phyloP scores from a whole-genome alignment of 2,797 vertebrate genomes.

The Poeciliopsis infans region DNA sequence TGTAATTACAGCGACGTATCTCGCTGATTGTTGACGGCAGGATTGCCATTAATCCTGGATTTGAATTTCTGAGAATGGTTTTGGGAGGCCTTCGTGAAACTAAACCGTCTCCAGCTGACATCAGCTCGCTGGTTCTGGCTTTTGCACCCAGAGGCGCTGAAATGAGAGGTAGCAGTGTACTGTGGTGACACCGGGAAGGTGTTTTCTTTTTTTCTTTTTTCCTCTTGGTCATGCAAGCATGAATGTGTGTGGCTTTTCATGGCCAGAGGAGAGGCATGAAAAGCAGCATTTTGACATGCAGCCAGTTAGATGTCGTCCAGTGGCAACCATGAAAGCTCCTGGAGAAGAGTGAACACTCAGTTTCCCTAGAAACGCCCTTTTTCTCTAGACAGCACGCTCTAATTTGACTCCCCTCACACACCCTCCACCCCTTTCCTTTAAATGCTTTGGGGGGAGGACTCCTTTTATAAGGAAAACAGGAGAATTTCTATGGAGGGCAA shows the following conservation, averaged over 20 bases:
- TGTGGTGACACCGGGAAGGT: conserved; percentile 26
- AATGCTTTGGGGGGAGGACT: conserved; percentile 49
- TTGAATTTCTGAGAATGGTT: conserved; percentile 29
- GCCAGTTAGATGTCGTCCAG: conserved; percentile 72
- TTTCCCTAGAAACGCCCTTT: conserved; percentile 74
- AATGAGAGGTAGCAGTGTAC: conserved; percentile 44
- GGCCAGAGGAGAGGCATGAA: conserved; percentile 43
- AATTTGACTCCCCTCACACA: conserved; percentile 35
- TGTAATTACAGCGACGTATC: conserved; percentile 8
- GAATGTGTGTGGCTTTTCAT: conserved; percentile 29
- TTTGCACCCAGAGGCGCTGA: conserved; percentile 53
- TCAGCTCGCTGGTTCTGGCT: conserved; percentile 35
- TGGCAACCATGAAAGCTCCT: conserved; percentile 68
- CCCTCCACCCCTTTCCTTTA: conserved; percentile 31
- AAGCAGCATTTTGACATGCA: conserved; percentile 63
- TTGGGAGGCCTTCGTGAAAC: conserved; percentile 30
- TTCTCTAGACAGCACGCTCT: conserved; percentile 63
- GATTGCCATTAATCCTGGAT: conserved; percentile 45
- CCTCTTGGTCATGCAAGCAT: neutral
- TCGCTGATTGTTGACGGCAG: neutral
- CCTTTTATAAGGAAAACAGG: conserved; percentile 66
- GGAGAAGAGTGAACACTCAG: conserved; percentile 66
- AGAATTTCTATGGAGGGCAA: conserved; percentile 66
- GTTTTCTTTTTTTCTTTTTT: neutral
- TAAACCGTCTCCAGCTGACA: conserved; percentile 52